Evolutionary conservation across 2,888 invertebrate species (phyloP).

Genomic region (Ferrisia virgata): DNA sequence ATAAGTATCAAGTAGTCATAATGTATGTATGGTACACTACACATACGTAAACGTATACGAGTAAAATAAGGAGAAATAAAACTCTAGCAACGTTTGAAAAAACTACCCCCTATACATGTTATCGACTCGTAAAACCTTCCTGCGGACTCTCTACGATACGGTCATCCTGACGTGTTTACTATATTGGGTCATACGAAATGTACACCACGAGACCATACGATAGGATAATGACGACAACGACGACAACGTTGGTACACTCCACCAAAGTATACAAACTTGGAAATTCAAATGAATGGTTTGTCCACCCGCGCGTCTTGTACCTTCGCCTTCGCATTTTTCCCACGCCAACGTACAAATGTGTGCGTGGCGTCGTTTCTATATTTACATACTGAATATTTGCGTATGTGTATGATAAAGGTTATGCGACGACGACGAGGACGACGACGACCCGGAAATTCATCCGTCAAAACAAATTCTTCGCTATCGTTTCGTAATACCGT

Average conservation of each 20-base stretch:
- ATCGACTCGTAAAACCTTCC: too few species aligned
- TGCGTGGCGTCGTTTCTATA: neutral
- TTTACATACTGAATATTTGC: neutral
- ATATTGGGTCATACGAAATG: neutral
- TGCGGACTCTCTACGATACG: too few species aligned
- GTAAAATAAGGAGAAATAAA: too few species aligned
- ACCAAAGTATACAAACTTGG: neutral
- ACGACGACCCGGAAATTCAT: neutral
- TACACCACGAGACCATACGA: neutral
- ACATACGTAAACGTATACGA: too few species aligned
- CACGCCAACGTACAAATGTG: neutral
- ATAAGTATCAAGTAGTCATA: too few species aligned
- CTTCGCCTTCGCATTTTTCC: neutral
- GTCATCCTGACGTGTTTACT: neutral
- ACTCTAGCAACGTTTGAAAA: too few species aligned
- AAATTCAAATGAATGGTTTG: neutral
- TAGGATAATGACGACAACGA: neutral
- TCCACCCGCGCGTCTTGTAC: too few species aligned
- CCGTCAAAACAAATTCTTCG: constrained; percentile 10
- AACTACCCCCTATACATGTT: too few species aligned
- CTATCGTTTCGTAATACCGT: neutral
- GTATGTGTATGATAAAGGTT: neutral
- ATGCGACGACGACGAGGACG: neutral
- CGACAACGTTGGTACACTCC: neutral
- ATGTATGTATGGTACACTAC: too few species aligned